Percentiles rank a stretch among this genome's conserved stretches.
Conservation (phyloP, 2,888 invertebrate species). For the Stramonita haemastoma region DNA sequence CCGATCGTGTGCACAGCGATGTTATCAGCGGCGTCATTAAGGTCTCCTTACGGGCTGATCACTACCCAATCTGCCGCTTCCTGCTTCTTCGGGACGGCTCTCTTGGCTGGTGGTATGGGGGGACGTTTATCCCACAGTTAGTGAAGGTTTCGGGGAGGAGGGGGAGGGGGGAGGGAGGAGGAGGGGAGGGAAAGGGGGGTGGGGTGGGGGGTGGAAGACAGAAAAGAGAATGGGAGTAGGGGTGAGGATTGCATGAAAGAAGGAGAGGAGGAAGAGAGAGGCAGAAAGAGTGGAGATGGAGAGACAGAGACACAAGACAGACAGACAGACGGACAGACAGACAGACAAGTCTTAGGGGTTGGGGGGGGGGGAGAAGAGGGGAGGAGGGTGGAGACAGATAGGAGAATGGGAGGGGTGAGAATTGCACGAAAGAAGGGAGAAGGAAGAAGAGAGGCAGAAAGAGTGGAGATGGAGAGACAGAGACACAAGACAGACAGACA, state of each 20-base stretch:
- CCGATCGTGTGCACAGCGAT: slow-evolving; percentile 17
- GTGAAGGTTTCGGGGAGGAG: background rate
- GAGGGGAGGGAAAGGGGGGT: background rate
- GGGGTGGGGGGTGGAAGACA: background rate
- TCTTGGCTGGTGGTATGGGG: too few species aligned
- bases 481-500: too few species aligned
- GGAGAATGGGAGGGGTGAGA: background rate
- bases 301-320: background rate
- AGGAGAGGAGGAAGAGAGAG: background rate
- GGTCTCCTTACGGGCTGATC: slow-evolving; percentile 25
- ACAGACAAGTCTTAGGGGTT: background rate
- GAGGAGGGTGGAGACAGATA: background rate
- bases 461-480: background rate
- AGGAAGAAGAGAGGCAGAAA: background rate
- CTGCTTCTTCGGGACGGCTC: background rate
- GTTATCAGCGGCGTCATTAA: slow-evolving; percentile 32
- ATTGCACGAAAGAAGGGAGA: background rate
- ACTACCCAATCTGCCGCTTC: slow-evolving; percentile 25
- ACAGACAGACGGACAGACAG: too few species aligned
- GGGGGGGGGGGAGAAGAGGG: background rate
- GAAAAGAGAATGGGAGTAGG: background rate
- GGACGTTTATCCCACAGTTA: slow-evolving; percentile 24
- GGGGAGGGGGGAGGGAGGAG: background rate
- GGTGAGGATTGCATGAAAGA: background rate
- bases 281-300: background rate